Conservation (phyloP, 2,797 vertebrate species). For the Rhynchotus rufescens region DNA sequence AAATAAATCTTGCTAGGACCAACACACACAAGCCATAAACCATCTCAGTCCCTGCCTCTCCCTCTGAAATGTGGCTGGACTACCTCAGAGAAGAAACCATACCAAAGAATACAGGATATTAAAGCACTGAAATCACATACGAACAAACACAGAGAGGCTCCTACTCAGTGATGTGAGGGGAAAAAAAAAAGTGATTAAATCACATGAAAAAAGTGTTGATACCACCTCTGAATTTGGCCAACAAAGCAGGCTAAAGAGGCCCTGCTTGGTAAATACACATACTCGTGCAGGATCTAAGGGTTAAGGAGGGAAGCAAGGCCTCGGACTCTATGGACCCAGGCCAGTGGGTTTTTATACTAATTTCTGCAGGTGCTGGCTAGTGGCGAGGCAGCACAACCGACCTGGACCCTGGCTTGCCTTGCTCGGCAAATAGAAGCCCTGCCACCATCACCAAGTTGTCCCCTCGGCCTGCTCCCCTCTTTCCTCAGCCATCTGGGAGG, state of each 20-base stretch:
- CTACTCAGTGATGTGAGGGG: neutral
- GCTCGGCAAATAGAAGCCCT: constrained; percentile 17
- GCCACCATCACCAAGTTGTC: neutral
- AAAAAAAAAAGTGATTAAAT: constrained; percentile 4
- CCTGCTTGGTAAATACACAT: constrained; percentile 38
- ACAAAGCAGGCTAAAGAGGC: constrained; percentile 44
- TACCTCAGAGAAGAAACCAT: constrained; percentile 11
- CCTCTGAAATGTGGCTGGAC: constrained; percentile 5
- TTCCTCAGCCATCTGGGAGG: neutral
- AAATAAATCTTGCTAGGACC: constrained; percentile 13
- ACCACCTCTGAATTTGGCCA: constrained; percentile 44
- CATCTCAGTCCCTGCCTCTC: neutral
- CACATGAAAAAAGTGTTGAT: constrained; percentile 56
- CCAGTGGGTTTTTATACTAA: constrained; percentile 67
- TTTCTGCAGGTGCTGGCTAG: constrained; percentile 65
- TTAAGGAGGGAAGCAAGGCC: constrained; percentile 50
- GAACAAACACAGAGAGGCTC: constrained; percentile 56
- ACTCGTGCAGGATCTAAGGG: constrained; percentile 54
- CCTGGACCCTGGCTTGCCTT: constrained; percentile 1
- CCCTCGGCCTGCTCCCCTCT: constrained; percentile 8
- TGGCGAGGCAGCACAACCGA: constrained; percentile 35
- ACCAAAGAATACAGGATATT: neutral
- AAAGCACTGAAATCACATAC: constrained; percentile 41
- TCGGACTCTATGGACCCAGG: constrained; percentile 56
- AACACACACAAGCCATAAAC: neutral